These are phyloP conservation scores for Andricus grossulariae DNA, from an alignment of 1,140 invertebrate species.

Conservation along the genomic window DNA sequence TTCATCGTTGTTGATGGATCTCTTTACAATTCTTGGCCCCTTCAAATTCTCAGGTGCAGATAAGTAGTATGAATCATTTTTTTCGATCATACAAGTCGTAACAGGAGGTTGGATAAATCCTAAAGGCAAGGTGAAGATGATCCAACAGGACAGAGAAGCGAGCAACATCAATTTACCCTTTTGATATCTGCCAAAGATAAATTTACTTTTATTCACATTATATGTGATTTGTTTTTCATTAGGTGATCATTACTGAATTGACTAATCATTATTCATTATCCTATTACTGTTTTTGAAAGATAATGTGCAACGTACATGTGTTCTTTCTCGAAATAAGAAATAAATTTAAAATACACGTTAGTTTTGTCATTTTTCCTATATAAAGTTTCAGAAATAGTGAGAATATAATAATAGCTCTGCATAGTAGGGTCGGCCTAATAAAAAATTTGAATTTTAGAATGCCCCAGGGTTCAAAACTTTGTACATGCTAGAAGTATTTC, in stretches of 20 bases:
- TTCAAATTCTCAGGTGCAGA: conserved; percentile 62
- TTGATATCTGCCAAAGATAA: conserved; percentile 80
- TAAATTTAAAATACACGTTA: not conserved
- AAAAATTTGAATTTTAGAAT: too few species aligned
- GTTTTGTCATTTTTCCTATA: too few species aligned
- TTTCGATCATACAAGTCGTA: conserved; percentile 86
- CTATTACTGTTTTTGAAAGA: too few species aligned
- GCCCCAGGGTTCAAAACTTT: too few species aligned
- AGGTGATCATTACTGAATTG: too few species aligned
- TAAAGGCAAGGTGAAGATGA: conserved; percentile 96
- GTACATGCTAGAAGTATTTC: too few species aligned
- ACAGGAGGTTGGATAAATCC: conserved; percentile 96
- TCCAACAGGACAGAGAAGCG: conserved; percentile 95
- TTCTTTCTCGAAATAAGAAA: not conserved
- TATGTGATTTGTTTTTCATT: too few species aligned
- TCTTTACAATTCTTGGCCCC: conserved; percentile 66
- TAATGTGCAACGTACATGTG: not conserved
- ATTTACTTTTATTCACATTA: not conserved
- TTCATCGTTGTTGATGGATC: conserved; percentile 48
- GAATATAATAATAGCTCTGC: too few species aligned
- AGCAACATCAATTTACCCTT: conserved; percentile 92
- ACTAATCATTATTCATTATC: too few species aligned
- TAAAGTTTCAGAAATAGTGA: too few species aligned
- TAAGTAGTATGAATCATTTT: conserved; percentile 82
- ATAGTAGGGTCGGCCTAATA: too few species aligned